Evolutionary conservation across 2,888 invertebrate species (phyloP).

Genomic region (Dasypolia templi): DNA sequence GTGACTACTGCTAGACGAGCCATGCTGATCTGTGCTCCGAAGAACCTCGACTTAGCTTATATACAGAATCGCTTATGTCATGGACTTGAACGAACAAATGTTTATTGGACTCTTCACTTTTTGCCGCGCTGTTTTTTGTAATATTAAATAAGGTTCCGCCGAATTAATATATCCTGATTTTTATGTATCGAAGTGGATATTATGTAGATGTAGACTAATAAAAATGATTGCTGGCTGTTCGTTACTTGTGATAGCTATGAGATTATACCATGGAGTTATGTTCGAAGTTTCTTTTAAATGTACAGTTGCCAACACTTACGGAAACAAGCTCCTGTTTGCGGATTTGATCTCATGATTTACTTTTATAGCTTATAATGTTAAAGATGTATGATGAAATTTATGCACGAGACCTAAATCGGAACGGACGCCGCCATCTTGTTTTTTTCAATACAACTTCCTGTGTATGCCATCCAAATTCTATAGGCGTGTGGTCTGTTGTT

Average conservation of each 20-base stretch:
- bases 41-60: constrained; percentile 69
- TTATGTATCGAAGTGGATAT: constrained; percentile 4
- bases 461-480: too few relatives aligned
- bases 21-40: constrained; percentile 77
- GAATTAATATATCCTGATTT: constrained; percentile 38
- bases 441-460: neutral
- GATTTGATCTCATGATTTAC: neutral
- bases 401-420: neutral
- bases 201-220: constrained; percentile 19
- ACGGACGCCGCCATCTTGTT: neutral
- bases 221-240: constrained; percentile 10
- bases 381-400: too few relatives aligned
- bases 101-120: constrained; percentile 79
- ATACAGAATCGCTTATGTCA: constrained; percentile 80
- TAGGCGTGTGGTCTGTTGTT: neutral
- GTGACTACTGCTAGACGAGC: constrained; percentile 79
- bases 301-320: too few relatives aligned
- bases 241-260: constrained; percentile 7
- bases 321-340: neutral
- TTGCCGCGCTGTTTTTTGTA: constrained; percentile 72
- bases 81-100: constrained; percentile 72
- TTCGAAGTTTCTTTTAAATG: neutral
- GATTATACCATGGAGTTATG: neutral
- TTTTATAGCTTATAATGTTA: neutral
- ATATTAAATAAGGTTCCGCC: constrained; percentile 68